Percentiles rank a stretch among this genome's conserved stretches.
Conservation (phyloP, 2,888 invertebrate species). For the Drosophila putrida region DNA sequence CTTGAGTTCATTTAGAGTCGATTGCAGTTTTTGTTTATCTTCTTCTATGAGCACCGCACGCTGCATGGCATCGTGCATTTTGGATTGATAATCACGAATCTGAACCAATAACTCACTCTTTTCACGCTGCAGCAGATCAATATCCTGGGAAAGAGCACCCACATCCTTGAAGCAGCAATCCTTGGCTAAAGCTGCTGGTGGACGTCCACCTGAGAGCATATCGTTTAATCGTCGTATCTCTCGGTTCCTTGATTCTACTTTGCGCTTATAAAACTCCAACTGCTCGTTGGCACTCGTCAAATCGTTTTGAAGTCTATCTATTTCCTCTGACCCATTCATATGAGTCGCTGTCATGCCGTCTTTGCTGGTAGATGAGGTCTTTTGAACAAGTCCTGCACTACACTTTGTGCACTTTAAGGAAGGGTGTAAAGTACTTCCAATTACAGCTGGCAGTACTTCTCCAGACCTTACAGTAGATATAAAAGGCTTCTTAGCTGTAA, state of each 20-base stretch:
- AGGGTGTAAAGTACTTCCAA: slow-evolving; percentile 32
- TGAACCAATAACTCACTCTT: slow-evolving; percentile 86
- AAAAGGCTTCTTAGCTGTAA: slow-evolving; percentile 83
- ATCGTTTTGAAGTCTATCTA: slow-evolving; percentile 85
- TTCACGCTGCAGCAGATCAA: slow-evolving; percentile 87
- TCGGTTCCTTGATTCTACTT: slow-evolving; percentile 87
- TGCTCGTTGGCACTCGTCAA: slow-evolving; percentile 85
- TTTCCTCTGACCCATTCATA: slow-evolving; percentile 69
- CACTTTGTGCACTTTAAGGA: slow-evolving; percentile 83
- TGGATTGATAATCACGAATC: slow-evolving; percentile 80
- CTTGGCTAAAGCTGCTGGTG: slow-evolving; percentile 88
- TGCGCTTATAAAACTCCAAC: slow-evolving; percentile 85
- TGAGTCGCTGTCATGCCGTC: slow-evolving; percentile 76
- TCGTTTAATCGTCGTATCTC: slow-evolving; percentile 90
- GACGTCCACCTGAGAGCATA: slow-evolving; percentile 90
- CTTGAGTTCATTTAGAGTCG: slow-evolving; percentile 91
- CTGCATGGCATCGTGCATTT: slow-evolving; percentile 92
- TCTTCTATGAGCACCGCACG: slow-evolving; percentile 91
- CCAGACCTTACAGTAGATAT: slow-evolving; percentile 84
- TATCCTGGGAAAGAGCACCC: slow-evolving; percentile 87
- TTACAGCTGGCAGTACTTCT: slow-evolving; percentile 67
- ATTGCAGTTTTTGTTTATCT: slow-evolving; percentile 89
- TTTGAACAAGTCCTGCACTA: slow-evolving; percentile 72
- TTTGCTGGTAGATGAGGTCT: slow-evolving; percentile 61
- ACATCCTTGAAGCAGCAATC: slow-evolving; percentile 89